phyloP scores from a whole-genome alignment of 2,113 vertebrate species.

The Paramisgurnus dabryanus region DNA sequence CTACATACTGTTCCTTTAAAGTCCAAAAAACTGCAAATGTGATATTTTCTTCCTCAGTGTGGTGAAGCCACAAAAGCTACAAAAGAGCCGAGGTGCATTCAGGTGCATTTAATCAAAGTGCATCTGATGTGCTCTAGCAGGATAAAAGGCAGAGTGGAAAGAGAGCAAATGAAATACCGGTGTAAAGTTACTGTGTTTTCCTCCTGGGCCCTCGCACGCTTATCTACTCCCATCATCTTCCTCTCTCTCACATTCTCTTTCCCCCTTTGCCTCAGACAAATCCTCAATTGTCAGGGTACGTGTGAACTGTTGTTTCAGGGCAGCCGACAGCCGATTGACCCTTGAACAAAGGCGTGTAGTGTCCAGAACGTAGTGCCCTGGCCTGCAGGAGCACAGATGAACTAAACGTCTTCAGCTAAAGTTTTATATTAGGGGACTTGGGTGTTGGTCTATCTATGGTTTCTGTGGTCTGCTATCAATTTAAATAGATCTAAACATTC shows the following conservation, averaged over 20 bases:
- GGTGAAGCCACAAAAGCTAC: background rate
- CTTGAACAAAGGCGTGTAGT: constrained; percentile 52
- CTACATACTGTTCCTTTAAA: too few relatives aligned
- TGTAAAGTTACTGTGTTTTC: constrained; percentile 55
- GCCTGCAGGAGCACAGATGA: constrained; percentile 59
- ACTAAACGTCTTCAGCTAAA: too few relatives aligned
- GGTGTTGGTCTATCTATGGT: too few relatives aligned
- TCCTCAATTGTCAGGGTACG: constrained; percentile 67
- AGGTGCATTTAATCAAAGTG: constrained; percentile 30
- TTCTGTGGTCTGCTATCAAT: too few relatives aligned
- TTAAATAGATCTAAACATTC: too few relatives aligned
- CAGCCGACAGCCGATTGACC: constrained; percentile 70
- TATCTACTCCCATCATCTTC: constrained; percentile 32
- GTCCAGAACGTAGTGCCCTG: constrained; percentile 52
- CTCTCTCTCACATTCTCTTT: constrained; percentile 35
- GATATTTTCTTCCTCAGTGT: background rate
- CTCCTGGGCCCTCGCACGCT: constrained; percentile 4
- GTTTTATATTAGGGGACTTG: too few relatives aligned
- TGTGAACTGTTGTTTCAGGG: constrained; percentile 66
- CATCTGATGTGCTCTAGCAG: constrained; percentile 27
- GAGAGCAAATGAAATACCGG: background rate
- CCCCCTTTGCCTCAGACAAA: constrained; percentile 61
- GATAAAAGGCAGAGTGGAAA: constrained; percentile 43
- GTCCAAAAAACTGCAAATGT: background rate
- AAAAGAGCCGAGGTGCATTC: background rate